Conservation (phyloP, 1,140 invertebrate species). For the Drosophila arawakana region DNA sequence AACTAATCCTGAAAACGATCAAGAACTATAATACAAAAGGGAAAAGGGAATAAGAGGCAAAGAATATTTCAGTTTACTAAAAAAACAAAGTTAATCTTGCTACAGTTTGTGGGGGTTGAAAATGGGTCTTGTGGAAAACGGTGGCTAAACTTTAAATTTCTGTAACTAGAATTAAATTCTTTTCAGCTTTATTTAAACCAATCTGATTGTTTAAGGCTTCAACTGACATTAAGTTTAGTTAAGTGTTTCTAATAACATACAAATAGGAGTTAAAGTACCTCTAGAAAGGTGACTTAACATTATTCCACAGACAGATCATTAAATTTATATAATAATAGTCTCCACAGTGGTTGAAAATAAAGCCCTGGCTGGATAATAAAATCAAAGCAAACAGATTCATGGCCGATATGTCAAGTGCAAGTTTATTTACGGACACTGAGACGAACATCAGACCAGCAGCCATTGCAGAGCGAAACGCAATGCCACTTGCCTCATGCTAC, state of each 20-base stretch:
- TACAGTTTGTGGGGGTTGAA: too few species aligned
- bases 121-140: too few species aligned
- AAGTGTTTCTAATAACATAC: too few species aligned
- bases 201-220: too few species aligned
- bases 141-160: too few species aligned
- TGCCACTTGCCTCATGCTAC: conserved; percentile 21
- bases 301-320: too few species aligned
- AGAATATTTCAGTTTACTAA: neutral
- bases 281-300: too few species aligned
- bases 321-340: too few species aligned
- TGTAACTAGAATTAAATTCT: too few species aligned
- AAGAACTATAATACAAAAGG: neutral
- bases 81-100: conserved; percentile 1
- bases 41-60: neutral
- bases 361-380: conserved; percentile 24
- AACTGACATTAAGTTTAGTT: too few species aligned
- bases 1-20: neutral
- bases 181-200: too few species aligned
- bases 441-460: conserved; percentile 16
- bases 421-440: conserved; percentile 5
- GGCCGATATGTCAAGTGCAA: conserved; percentile 64
- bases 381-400: conserved; percentile 30
- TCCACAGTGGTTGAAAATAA: neutral
- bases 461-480: neutral
- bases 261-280: too few species aligned